These are phyloP conservation scores for Clivina fossor DNA, from an alignment of 2,888 invertebrate species.

Conservation along the genomic window DNA sequence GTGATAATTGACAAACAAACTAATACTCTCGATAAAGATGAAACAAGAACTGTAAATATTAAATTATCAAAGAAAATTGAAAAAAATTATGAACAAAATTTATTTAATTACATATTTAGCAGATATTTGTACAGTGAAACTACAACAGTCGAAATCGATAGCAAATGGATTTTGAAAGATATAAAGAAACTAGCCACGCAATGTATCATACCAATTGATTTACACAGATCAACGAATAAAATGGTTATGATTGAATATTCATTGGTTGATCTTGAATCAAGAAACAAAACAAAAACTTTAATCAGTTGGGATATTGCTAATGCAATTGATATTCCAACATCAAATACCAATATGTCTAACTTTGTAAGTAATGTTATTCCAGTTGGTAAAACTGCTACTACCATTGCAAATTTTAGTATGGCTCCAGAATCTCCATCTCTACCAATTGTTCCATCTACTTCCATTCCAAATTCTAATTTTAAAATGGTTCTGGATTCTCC, in stretches of 20 bases:
- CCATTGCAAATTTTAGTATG: neutral
- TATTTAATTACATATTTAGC: constrained; percentile 22
- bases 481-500: no score
- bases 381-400: neutral
- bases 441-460: no score
- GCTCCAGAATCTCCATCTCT: neutral
- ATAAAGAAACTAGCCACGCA: constrained; percentile 7
- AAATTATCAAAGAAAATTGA: constrained; percentile 5
- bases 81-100: constrained; percentile 20
- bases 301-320: constrained; percentile 1
- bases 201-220: constrained; percentile 1
- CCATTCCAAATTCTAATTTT: no score
- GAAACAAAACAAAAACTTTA: neutral
- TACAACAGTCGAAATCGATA: neutral
- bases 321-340: constrained; percentile 9
- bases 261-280: neutral
- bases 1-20: neutral
- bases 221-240: neutral
- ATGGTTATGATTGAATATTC: neutral
- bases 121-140: constrained; percentile 7
- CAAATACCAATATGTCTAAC: neutral
- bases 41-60: neutral
- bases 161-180: constrained; percentile 19
- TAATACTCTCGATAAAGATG: no score
- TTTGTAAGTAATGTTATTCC: neutral